Evolutionary conservation across 2,888 invertebrate genomes (phyloP), one percentile per base, ranked within the genome.

Genomic region (Meghimatium bilineatum): DNA sequence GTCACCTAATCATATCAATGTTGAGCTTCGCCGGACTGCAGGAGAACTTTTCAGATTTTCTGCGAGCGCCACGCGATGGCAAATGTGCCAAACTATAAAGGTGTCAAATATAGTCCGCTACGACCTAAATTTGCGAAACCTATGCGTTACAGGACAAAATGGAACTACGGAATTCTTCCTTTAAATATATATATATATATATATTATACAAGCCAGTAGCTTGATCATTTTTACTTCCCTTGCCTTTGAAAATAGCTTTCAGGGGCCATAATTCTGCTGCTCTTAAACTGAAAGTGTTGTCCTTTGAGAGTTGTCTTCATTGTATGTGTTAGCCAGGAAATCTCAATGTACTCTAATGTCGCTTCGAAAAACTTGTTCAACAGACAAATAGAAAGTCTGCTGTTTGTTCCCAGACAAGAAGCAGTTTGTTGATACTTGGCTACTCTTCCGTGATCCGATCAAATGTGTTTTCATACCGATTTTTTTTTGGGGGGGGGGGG

Each of bases 391-490:
- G 38, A 71, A 36, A 38, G 38, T 3, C 71, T 23, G 12, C 1
- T 67, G 67, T 38, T 38, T 32, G 2, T 26, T 36, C 71, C 38
- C 10, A 38, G 71, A 71, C 8, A 38, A 71, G 26, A 8, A 26
- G 26, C 38, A 23, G 36, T 69, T 69, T 69, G 17, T 36, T 36
- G 26, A 38, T 26, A 71, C 71, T 26, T 26, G n/a, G 23, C 8
- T 26, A 38, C 71, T 23, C 26, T 17, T 38, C 20, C 6, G 36
- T 36, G 38, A 38, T 23, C 38, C 36, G 17, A 36, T 69, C 6
- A 36, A 69, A 69, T 71, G 36, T 71, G 71, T 71, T 38, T 69
- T 69, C 23, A 69, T 36, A 1, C 36, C 69, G 69, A 36, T 36
- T 63, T 32, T 32, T 66, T 63, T 63, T 44, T 44, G 44, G 44